Base-by-base conservation (phyloP, 2,888 invertebrate genomes). In the Tinea pellionella region DNA sequence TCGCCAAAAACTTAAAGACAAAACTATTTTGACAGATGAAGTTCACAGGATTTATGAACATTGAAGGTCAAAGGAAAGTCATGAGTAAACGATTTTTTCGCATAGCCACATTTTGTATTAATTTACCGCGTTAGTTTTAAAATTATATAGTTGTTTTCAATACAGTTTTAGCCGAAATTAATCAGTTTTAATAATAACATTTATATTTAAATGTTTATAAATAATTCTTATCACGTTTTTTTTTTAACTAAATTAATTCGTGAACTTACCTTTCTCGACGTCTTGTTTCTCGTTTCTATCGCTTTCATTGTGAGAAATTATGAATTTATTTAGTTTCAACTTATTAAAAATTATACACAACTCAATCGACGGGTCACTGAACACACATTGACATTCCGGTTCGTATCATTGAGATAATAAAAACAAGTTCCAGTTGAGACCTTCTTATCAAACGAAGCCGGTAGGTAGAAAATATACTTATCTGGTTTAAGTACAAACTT, bases 31-130 rank as follows among this genome's bases (percentile, higher is more conserved):
- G 47, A 47, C 47, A 47, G 47, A 47, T 47, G 9, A 47, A 47
- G 47, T 47, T 47, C 47, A 47, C 13, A 16, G 47, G 16, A 47
- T 15, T 13, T 47, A 8, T 16, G 16, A n/a, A n/a, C n/a, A n/a
- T n/a, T n/a, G n/a, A 15, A 81, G 84, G 84, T 83, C 84, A 83
- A 65, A 58, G 65, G 75, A 84, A 83, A 76, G 82, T 80, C 83
- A 80, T 15, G 43, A 24, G 47, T 47, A 47, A 15, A 47, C 2
- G 2, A 47, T 47, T 47, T 47, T 47, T 47, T 47, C 1, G 2
- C 47, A 47, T 47, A 47, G 47, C 47, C 47, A 47, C 47, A 47
- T 47, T 47, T 47, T 16, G 37, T 37, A 6, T n/a, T 37, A 9
- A n/a, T n/a, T n/a, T 6, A 24, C 2, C 24, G 24, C 24, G 24